phyloP scores from a whole-genome alignment of 1,140 invertebrate species.

The Bicyclus anynana region DNA sequence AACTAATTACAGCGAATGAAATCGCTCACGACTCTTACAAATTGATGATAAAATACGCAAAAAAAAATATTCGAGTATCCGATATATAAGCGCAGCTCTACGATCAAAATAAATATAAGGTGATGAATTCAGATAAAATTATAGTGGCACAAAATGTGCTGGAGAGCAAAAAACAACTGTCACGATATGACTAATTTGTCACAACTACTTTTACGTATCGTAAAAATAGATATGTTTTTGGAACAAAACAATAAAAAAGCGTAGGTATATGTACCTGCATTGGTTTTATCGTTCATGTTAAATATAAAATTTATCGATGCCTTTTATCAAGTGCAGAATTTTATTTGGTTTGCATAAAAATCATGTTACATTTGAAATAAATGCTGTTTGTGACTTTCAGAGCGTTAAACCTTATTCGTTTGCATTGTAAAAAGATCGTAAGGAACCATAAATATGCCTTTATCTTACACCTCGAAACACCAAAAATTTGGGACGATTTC shows the following conservation, averaged over 20 bases:
- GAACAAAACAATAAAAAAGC: neutral
- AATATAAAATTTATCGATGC: slow-evolving; percentile 13
- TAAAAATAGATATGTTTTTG: slow-evolving; percentile 12
- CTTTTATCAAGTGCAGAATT: slow-evolving; percentile 17
- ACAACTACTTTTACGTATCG: neutral
- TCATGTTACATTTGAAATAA: slow-evolving; percentile 21
- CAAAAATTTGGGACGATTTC: slow-evolving; percentile 41
- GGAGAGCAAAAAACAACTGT: neutral
- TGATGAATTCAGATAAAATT: neutral
- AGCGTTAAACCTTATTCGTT: slow-evolving; percentile 21
- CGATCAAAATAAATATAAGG: neutral
- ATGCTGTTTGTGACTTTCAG: slow-evolving; percentile 14
- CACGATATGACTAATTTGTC: neutral
- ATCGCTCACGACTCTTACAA: slow-evolving; percentile 52
- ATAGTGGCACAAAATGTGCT: neutral
- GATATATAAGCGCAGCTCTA: neutral
- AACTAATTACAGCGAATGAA: slow-evolving; percentile 70
- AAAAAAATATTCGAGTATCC: slow-evolving; percentile 58
- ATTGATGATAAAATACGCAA: slow-evolving; percentile 30
- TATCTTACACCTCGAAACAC: slow-evolving; percentile 33
- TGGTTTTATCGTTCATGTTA: slow-evolving; percentile 8
- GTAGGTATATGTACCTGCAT: slow-evolving; percentile 1
- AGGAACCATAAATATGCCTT: slow-evolving; percentile 32
- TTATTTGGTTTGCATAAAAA: slow-evolving; percentile 16
- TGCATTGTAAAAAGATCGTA: slow-evolving; percentile 24